Base-by-base conservation (phyloP, 1,140 invertebrate genomes). In the Dreissena rostriformis region DNA sequence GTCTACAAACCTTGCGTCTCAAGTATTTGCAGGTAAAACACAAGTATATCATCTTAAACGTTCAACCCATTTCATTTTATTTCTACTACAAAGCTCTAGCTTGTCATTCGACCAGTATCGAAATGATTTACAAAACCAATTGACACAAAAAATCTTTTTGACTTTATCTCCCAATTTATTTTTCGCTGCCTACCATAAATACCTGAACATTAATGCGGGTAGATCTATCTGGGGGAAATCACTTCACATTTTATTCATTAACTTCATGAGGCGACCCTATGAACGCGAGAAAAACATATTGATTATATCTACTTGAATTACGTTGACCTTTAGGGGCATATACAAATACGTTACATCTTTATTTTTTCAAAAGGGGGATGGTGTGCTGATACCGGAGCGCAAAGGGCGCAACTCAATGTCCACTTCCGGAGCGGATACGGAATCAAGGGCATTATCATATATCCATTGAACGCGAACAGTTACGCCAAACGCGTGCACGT, bases 1-100 rank as follows among this genome's bases (percentile, higher is more conserved):
- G 19, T n/a, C 66, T 8, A 22, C 22, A 17, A 68, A 80, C 65
- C 28, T 14, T 51, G 77, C 77, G 55, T 57, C 51, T n/a, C 24
- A 70, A 29, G 77, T 61, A 0, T 71, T 80, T 61, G 57, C 65
- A 22, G 77, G 77, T 78, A 78, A n/a, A 22, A 1, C 17, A n/a
- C 8, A n/a, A 2, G 14, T 26, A 5, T n/a, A 8, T 51, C 71
- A 49, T 6, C 19, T 39, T 39, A 39, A 39, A 39, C 39, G 8
- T 2, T 39, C 4, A 2, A 39, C 39, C 39, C 39, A 19, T 8
- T 22, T 68, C 6, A 68, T 29, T 73, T 17, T 2, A n/a, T 73
- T 51, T 19, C 26, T 22, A 29, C 1, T 17, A n/a, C 71, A 73
- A 14, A 73, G 1, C 1, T 51, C 17, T 2, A 51, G 19, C 15